Evolutionary conservation across 2,113 vertebrate genomes (phyloP), one percentile per base, ranked within the genome.

Genomic region (Scomber colias): DNA sequence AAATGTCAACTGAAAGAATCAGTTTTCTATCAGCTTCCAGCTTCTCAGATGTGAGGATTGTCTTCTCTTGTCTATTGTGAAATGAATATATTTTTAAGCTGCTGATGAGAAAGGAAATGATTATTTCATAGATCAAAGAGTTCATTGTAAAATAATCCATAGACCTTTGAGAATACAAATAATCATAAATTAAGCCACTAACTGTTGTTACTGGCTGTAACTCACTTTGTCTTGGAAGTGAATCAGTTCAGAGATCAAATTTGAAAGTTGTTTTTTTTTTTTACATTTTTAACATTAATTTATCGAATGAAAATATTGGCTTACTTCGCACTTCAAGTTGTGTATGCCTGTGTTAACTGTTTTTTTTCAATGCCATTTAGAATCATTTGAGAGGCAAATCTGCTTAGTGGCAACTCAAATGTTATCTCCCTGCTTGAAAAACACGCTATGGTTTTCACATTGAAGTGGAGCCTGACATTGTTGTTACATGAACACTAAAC

Each of bases 271-370:
- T n/a, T n/a, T n/a, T n/a, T n/a, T n/a, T n/a, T n/a, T n/a, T 35
- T 35, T 7, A 35, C 35, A 8, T 74, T 45, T 62, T 46, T 63
- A 55, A 63, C 15, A 7, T 75, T 15, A 10, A 45, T 27, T 67
- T n/a, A 75, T 72, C 56, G n/a, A n/a, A n/a, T n/a, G n/a, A n/a
- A n/a, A n/a, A n/a, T 45, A 49, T 5, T 13, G 44, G 21, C 27
- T 15, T 21, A 45, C 45, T 54, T 15, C 14, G 14, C 27, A 48
- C 17, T 0, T n/a, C n/a, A 35, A 35, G 5, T 44, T 27, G 13
- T 12, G 12, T 5, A 11, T 13, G n/a, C 1, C 8, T 64, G 7
- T 64, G 60, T 27, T 17, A 50, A 8, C 35, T 35, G 35, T 35
- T 35, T 35, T 35, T 35, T 5, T 31, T 4, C 13, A 30, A 13